Percentiles rank a stretch among this genome's conserved stretches.
phyloP scores from a whole-genome alignment of 2,113 vertebrate species.

The Rhinolophus sinicus region DNA sequence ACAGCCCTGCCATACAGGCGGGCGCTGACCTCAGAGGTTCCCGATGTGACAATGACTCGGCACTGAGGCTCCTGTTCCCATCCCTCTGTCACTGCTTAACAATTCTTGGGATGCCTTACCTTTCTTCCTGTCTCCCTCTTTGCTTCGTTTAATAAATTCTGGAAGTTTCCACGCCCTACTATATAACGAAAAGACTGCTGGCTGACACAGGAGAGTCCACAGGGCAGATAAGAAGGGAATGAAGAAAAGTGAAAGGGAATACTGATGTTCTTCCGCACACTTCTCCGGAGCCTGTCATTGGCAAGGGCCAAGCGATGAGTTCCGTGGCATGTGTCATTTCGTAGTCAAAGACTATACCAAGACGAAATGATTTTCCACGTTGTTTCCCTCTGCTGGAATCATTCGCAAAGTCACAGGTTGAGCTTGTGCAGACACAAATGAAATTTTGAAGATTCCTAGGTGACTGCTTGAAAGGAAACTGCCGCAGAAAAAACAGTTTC shows the following conservation, averaged over 20 bases:
- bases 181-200: not conserved
- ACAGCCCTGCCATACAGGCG: no score
- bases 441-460: not conserved
- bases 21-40: fast-evolving
- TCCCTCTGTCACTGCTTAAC: not conserved
- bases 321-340: not conserved
- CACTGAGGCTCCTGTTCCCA: no score
- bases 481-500: not conserved
- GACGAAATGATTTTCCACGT: not conserved
- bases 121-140: not conserved
- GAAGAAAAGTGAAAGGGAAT: not conserved
- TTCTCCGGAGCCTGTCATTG: no score
- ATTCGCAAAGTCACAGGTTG: not conserved
- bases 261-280: fast-evolving
- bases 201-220: not conserved
- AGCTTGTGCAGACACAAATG: not conserved
- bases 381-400: not conserved
- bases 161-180: not conserved
- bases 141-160: not conserved
- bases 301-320: not conserved
- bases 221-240: not conserved
- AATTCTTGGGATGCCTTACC: not conserved
- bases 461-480: not conserved
- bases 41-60: not conserved
- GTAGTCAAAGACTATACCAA: not conserved